Percentiles rank a stretch among this genome's conserved stretches.
These are phyloP conservation scores for Aphelocoma coerulescens DNA, from an alignment of 2,113 vertebrate species.

Conservation along the genomic window DNA sequence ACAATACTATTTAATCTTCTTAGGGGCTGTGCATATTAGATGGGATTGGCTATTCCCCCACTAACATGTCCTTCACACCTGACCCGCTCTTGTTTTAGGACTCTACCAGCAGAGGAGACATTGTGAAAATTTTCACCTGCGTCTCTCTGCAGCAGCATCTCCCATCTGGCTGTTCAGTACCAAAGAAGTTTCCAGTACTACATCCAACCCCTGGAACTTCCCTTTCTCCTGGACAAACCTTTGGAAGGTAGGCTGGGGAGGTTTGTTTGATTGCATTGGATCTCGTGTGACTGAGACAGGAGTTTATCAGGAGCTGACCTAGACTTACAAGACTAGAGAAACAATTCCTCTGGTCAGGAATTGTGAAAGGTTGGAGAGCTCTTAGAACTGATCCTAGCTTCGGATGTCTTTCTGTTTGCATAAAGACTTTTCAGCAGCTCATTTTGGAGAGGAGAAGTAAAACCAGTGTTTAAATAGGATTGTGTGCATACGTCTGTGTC, in stretches of 20 bases:
- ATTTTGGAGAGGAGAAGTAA: neutral
- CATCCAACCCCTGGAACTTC: neutral
- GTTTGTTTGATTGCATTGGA: neutral
- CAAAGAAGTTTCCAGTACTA: conserved; percentile 16
- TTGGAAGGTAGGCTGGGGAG: conserved; percentile 63
- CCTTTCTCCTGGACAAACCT: neutral
- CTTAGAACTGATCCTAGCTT: neutral
- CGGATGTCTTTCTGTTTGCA: neutral
- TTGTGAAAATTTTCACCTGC: conserved; percentile 19
- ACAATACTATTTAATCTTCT: conserved; percentile 84
- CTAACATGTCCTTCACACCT: conserved; percentile 81
- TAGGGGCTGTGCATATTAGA: conserved; percentile 85
- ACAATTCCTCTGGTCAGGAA: neutral
- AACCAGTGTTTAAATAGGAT: neutral
- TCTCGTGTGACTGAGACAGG: neutral
- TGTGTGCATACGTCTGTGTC: neutral
- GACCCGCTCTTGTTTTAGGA: conserved; percentile 65
- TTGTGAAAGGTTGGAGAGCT: neutral
- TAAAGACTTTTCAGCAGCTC: neutral
- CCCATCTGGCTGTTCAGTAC: neutral
- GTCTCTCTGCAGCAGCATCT: conserved; percentile 11
- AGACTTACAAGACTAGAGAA: neutral
- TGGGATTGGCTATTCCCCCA: conserved; percentile 79
- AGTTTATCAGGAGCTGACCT: neutral
- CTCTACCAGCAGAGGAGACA: neutral